Percentiles rank a stretch among this genome's conserved stretches.
phyloP scores from a whole-genome alignment of 2,888 invertebrate species.

The Scrobipalpa costella region DNA sequence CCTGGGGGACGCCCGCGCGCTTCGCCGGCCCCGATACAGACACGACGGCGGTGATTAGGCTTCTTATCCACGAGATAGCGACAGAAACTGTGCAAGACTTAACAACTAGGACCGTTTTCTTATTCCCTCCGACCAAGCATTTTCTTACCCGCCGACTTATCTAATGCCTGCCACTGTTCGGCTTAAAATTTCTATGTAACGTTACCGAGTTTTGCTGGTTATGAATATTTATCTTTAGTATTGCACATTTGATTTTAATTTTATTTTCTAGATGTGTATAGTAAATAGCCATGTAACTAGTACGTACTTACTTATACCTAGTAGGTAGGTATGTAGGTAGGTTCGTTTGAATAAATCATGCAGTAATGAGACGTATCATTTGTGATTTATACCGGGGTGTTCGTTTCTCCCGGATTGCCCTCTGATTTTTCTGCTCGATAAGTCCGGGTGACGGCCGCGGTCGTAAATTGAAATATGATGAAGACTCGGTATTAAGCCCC shows the following conservation, averaged over 20 bases:
- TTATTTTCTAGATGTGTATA: not conserved
- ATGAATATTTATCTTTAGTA: slow-evolving; percentile 50
- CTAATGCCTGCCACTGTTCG: slow-evolving; percentile 63
- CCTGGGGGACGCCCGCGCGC: slow-evolving; percentile 74
- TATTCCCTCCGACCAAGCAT: slow-evolving; percentile 77
- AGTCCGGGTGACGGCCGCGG: slow-evolving; percentile 76
- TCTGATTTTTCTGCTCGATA: slow-evolving; percentile 77
- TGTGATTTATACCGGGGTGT: slow-evolving; percentile 71
- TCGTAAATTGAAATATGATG: slow-evolving; percentile 82
- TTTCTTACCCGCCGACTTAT: slow-evolving; percentile 76
- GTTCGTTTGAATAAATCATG: slow-evolving; percentile 51
- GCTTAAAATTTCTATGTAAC: slow-evolving; percentile 74
- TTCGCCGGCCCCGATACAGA: slow-evolving; percentile 77
- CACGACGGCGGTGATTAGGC: slow-evolving; percentile 81
- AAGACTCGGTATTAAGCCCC: slow-evolving; percentile 74
- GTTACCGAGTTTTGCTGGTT: slow-evolving; percentile 60
- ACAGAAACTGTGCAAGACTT: slow-evolving; percentile 81
- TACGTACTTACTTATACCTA: too few relatives aligned
- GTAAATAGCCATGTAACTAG: too few relatives aligned
- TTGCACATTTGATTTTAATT: slow-evolving; percentile 21
- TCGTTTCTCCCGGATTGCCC: slow-evolving; percentile 49
- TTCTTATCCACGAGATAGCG: slow-evolving; percentile 80
- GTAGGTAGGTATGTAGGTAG: not conserved
- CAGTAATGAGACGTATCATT: slow-evolving; percentile 74
- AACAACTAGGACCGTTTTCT: slow-evolving; percentile 81